Evolutionary conservation across 2,888 invertebrate genomes (phyloP).

Genomic region (Drosophila eohydei): DNA sequence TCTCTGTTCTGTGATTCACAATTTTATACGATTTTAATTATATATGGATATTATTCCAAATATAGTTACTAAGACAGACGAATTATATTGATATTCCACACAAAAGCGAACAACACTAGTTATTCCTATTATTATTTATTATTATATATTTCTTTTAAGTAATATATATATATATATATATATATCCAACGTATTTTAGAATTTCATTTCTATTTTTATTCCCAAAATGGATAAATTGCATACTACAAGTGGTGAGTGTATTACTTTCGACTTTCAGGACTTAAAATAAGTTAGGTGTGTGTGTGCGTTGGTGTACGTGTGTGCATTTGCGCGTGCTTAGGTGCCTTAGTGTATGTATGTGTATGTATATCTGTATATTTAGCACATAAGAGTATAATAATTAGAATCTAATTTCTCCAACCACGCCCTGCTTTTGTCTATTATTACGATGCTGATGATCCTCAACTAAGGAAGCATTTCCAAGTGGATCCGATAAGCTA

Average conservation of each 20-base stretch:
- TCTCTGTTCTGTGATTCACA: too few relatives aligned
- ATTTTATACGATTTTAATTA: too few relatives aligned
- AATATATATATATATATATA: slow-evolving; percentile 3
- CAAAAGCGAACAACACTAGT: neutral
- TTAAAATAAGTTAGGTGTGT: slow-evolving; percentile 26
- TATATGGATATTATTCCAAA: neutral
- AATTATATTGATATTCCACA: neutral
- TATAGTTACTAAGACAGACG: neutral
- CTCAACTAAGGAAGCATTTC: slow-evolving; percentile 15
- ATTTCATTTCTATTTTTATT: slow-evolving; percentile 4
- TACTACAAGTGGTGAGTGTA: slow-evolving; percentile 10
- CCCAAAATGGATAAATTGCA: slow-evolving; percentile 15
- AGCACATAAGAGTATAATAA: slow-evolving; percentile 4
- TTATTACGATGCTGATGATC: slow-evolving; percentile 2
- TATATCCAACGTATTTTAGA: slow-evolving; percentile 7
- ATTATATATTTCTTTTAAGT: slow-evolving; percentile 21
- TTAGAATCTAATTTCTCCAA: slow-evolving; percentile 14
- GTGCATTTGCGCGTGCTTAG: too few relatives aligned
- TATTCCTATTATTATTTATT: slow-evolving; percentile 23
- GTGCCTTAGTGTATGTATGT: neutral
- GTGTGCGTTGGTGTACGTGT: neutral
- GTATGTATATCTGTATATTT: neutral
- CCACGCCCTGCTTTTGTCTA: neutral
- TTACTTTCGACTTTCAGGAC: slow-evolving; percentile 31
- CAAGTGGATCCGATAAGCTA: neutral